phyloP scores from a whole-genome alignment of 2,797 vertebrate species.

The Acestrorhynchus altus region DNA sequence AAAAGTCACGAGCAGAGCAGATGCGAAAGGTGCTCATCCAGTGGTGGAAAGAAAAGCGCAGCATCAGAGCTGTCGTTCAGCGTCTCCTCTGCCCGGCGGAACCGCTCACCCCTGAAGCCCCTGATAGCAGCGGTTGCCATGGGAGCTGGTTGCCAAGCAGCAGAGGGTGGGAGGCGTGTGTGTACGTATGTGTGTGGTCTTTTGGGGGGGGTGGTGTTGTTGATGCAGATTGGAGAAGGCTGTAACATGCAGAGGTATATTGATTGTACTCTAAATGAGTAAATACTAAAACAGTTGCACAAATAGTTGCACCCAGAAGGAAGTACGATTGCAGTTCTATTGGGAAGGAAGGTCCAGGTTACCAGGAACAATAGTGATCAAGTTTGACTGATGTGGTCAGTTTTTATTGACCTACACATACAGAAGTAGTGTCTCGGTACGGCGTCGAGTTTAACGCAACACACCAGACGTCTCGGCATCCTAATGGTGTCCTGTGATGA shows the following conservation, averaged over 20 bases:
- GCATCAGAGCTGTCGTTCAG: constrained; percentile 48
- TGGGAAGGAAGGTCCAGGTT: no score
- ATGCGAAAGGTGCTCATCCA: neutral
- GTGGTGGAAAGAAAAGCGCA: constrained; percentile 5
- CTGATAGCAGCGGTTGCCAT: constrained; percentile 77
- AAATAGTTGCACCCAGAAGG: no score
- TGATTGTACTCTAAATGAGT: no score
- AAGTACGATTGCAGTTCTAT: no score
- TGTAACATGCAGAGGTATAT: constrained; percentile 30
- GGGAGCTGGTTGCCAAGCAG: constrained; percentile 79
- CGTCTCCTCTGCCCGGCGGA: constrained; percentile 47
- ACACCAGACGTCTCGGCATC: no score
- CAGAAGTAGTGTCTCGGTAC: no score
- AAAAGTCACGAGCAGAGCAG: neutral
- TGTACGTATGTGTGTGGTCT: constrained; percentile 29
- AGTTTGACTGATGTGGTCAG: no score
- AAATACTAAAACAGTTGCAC: no score
- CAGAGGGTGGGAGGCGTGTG: constrained; percentile 53
- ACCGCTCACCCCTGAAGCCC: constrained; percentile 59
- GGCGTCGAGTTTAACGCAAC: no score
- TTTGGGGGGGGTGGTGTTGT: constrained; percentile 40
- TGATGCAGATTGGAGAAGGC: constrained; percentile 47
- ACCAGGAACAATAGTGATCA: no score
- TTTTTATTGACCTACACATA: no score
- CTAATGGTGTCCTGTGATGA: no score